Conservation (phyloP, 2,888 invertebrate genomes). For the Rhaphigaster nebulosa region DNA sequence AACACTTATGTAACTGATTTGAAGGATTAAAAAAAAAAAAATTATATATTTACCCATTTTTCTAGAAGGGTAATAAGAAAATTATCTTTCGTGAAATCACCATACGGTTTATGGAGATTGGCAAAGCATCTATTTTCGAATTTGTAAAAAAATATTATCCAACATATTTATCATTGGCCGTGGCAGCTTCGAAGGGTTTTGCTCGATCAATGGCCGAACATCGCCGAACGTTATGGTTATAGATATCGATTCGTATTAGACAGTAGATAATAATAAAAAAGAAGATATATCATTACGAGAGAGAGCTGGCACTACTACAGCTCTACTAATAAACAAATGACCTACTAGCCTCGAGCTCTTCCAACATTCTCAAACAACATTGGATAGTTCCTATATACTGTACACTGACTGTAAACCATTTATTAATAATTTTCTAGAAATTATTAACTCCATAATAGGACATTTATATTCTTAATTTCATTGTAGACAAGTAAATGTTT, state of each 20-base stretch:
- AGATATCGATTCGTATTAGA: neutral
- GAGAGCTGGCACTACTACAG: neutral
- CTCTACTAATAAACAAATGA: conserved; percentile 18
- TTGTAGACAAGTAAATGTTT: no score
- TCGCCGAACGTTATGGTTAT: neutral
- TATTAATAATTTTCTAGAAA: neutral
- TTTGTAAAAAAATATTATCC: neutral
- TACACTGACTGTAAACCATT: neutral
- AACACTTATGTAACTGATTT: neutral
- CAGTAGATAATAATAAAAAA: neutral
- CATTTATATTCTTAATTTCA: no score
- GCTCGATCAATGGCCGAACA: neutral
- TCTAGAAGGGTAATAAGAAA: neutral
- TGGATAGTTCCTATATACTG: neutral
- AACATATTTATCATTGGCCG: no score
- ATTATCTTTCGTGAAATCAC: neutral
- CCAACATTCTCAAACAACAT: neutral
- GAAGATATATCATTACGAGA: neutral
- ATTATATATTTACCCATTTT: conserved; percentile 3
- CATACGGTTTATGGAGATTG: neutral
- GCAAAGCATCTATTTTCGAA: neutral
- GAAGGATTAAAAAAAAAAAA: conserved; percentile 26
- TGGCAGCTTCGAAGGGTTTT: no score
- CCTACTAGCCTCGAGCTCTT: neutral
- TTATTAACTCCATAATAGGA: neutral